Evolutionary conservation across 1,140 invertebrate genomes (phyloP), one percentile per base, ranked within the genome.

Genomic region (Dendrolimus punctatus): DNA sequence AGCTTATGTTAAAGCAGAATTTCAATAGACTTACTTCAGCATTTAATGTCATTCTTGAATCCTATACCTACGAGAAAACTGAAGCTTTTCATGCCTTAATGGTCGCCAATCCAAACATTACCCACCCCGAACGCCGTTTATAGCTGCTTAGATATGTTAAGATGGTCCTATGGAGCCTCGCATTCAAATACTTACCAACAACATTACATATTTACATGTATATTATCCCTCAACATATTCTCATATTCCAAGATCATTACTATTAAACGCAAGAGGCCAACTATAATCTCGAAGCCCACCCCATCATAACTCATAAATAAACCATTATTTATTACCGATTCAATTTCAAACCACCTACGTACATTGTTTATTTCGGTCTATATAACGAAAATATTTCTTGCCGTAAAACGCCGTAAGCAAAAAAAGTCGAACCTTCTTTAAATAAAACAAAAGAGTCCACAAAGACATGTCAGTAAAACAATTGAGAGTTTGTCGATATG

Each of bases 391-490:
- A 77, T 80, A 78, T 76, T 65, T 70, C 65, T 79, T 71, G 67
- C 76, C 73, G 66, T 68, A 67, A 72, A 43, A 10, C 42, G 23
- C 40, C 44, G 45, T 44, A 51, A 51, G 45, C 37, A 51, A 10
- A 44, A 51, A 48, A 36, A 51, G 37, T 10, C 41, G 23, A 42
- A 65, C 66, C 69, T 57, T 62, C 45, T 82, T 83, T 85, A 82
- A 85, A 85, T 85, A 85, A 85, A 83, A 83, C 80, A 85, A 85
- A 79, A 80, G 76, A 74, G 64, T 66, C 68, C 68, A 76, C 72
- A 76, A 75, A 79, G 82, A 83, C 80, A 83, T 71, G 75, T 80
- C 82, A 72, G 81, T 85, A 85, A 83, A 85, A 85, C 82, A 85
- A 85, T 85, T 74, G 82, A 78, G 53, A 68, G 6, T 9, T 23